These are phyloP conservation scores for Temnothorax rugatulus DNA, from an alignment of 2,888 invertebrate genomes.

Conservation along the genomic window DNA sequence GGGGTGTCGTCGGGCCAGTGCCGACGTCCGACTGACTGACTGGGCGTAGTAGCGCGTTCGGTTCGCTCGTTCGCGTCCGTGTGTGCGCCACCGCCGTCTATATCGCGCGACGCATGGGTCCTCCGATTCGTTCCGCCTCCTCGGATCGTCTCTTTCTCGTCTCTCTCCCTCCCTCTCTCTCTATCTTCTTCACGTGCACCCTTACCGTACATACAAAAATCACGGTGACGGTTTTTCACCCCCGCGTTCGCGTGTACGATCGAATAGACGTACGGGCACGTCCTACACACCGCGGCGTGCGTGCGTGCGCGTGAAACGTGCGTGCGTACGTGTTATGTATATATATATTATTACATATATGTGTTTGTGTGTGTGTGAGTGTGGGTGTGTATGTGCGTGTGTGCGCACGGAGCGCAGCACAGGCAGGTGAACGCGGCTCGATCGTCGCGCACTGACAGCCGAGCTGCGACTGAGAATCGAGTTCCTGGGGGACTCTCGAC, in stretches of 20 bases:
- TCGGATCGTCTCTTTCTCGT: neutral
- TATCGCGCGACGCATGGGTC: conserved; percentile 32
- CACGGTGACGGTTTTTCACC: conserved; percentile 1
- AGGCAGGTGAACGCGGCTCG: conserved; percentile 60
- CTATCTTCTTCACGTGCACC: conserved; percentile 8
- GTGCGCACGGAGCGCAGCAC: conserved; percentile 40
- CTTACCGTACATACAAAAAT: neutral
- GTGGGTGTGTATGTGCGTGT: conserved; percentile 51
- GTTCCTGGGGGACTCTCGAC: conserved; percentile 63
- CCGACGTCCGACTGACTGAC: conserved; percentile 57
- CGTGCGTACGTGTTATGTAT: too few relatives aligned
- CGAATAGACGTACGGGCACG: neutral
- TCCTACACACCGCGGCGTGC: neutral
- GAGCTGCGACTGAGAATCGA: conserved; percentile 75
- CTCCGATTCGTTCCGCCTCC: conserved; percentile 23
- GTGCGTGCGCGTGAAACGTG: neutral
- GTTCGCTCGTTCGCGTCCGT: conserved; percentile 20
- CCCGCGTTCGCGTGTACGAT: neutral
- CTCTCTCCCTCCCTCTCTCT: neutral
- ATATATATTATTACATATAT: neutral
- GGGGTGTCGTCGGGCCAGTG: conserved; percentile 51
- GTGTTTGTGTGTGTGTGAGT: conserved; percentile 52
- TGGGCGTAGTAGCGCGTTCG: conserved; percentile 53
- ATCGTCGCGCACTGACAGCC: conserved; percentile 74
- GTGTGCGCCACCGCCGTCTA: conserved; percentile 41